Evolutionary conservation across 2,888 invertebrate species (phyloP).

Genomic region (Ctenicera cuprea): DNA sequence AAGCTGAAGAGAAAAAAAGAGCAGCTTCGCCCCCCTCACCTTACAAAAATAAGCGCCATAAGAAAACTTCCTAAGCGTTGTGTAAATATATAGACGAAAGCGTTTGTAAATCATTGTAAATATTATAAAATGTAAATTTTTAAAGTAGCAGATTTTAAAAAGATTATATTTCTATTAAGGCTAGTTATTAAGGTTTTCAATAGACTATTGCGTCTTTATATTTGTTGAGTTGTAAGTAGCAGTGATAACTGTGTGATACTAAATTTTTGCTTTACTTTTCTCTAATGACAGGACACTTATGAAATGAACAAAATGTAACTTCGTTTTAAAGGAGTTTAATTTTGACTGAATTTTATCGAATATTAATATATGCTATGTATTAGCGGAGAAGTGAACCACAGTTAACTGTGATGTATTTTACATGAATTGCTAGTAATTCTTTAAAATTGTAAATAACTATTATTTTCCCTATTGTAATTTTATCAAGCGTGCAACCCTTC

Average conservation of each 20-base stretch:
- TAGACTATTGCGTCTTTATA: conserved; percentile 56
- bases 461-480: too few species aligned
- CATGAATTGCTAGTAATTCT: background rate
- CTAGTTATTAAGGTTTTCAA: conserved; percentile 45
- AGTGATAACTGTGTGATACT: conserved; percentile 65
- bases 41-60: conserved; percentile 66
- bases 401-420: too few species aligned
- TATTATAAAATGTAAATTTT: conserved; percentile 63
- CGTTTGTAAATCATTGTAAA: conserved; percentile 64
- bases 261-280: conserved; percentile 49
- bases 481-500: too few species aligned
- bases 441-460: background rate
- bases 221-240: conserved; percentile 63
- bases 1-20: conserved; percentile 61
- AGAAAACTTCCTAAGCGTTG: conserved; percentile 64
- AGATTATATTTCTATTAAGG: conserved; percentile 52
- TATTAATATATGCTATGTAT: conserved; percentile 27
- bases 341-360: conserved; percentile 39
- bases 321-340: conserved; percentile 22
- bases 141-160: conserved; percentile 58
- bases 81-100: conserved; percentile 55
- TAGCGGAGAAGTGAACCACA: too few species aligned
- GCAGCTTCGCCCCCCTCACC: conserved; percentile 62
- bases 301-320: conserved; percentile 25
- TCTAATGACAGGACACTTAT: conserved; percentile 44